Evolutionary conservation across 2,113 vertebrate species (phyloP).

Genomic region (Megatriorchis doriae): DNA sequence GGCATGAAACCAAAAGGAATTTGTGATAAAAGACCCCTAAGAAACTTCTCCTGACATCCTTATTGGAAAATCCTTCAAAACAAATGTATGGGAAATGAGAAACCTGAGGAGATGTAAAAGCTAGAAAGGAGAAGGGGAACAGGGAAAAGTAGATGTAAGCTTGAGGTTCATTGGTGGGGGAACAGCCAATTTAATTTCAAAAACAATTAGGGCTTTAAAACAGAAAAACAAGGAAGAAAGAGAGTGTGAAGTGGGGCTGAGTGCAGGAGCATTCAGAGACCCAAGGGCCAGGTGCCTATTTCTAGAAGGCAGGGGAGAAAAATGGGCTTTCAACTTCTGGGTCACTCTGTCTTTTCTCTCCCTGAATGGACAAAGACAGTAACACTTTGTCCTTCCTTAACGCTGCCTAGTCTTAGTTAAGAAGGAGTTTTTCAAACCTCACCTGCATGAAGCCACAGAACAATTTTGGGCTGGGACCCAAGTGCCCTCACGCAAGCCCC

Average conservation of each 20-base stretch:
- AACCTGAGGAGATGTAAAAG: background rate
- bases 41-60: background rate
- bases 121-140: background rate
- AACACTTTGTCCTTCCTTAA: background rate
- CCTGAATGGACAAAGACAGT: background rate
- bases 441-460: background rate
- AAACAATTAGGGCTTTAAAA: background rate
- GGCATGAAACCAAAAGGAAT: constrained; percentile 25
- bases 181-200: background rate
- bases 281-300: background rate
- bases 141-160: background rate
- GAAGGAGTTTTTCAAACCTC: background rate
- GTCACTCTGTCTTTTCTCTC: background rate
- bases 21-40: constrained; percentile 17
- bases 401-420: background rate
- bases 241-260: background rate
- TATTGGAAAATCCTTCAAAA: constrained; percentile 29
- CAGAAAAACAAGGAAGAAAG: background rate
- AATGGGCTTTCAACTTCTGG: background rate
- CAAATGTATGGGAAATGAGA: background rate
- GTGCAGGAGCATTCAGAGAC: background rate
- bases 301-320: background rate
- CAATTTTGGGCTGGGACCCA: background rate
- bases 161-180: background rate
- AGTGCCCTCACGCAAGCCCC: background rate